Evolutionary conservation across 2,888 invertebrate species (phyloP), one percentile per base, ranked within the genome.

Genomic region (Drosophila subsilvestris): DNA sequence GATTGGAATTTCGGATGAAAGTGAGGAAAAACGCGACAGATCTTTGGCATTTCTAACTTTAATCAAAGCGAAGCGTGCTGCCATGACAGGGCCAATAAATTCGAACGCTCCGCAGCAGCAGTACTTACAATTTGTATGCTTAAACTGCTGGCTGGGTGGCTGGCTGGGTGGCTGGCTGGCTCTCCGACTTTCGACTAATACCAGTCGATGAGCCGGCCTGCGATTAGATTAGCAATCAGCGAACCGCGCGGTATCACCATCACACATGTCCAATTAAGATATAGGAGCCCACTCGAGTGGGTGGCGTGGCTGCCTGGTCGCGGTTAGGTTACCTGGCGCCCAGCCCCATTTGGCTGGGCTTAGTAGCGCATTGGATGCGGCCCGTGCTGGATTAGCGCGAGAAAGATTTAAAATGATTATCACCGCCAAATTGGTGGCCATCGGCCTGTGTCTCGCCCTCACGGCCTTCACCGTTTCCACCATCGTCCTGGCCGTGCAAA

Each of bases 401-500:
- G 3, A 57, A 29, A 29, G 43, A 17, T 18, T 20, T 4, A 74
- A 29, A 54, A 91, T 91, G 91, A 86, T 91, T 56, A 75, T 91
- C 27, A 87, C 90, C 3, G 81, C 88, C 1, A 91, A 91, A 65
- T 37, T 89, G 55, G 74, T 91, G 3, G 63, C 90, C 14, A 89
- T 91, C 59, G 73, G 70, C 3, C 78, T 92, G 54, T 80, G 89
- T 42, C 76, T 91, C 59, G 87, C 90, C 4, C 76, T 91, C 7
- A 89, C 88, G 1, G 91, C 90, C 37, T 93, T 95, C 27, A 90
- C 93, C 2, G 90, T 94, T 12, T 92, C 94, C 0, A 94, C 94
- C 0, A 92, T 94, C 60, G 92, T 93, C 10, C 88, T 94, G 53
- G 93, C 93, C 1, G 92, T 93, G 12, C 90, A 93, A 63, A 93